Base-by-base conservation (phyloP, 2,888 invertebrate genomes). In the Megaustenia siamemsis region DNA sequence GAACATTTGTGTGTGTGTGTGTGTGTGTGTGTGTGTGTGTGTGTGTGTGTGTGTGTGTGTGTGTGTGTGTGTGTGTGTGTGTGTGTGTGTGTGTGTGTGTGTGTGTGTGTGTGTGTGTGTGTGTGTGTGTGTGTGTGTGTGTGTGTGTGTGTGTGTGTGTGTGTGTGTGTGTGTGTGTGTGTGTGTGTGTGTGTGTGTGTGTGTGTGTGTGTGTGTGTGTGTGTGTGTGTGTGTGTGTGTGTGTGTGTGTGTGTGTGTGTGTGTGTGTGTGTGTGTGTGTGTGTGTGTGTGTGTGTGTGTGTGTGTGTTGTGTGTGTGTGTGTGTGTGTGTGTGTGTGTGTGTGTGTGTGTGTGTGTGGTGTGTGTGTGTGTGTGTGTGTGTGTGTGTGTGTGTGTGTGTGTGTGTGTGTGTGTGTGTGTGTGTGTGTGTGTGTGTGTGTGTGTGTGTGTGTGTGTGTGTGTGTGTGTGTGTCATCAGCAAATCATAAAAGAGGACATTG, bases 41-140 rank as follows among this genome's bases (percentile, higher is more conserved):
- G 66, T n/a, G 66, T 28, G 66, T 60, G 63, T 12, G 79, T 43
- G 79, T 28, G 79, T 43, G 63, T 24, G 63, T 32, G 32, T 10
- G 66, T 43, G 79, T 38, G 78, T 24, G 79, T 43, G 79, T 32
- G 79, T 21, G 45, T 45, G 49, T 38, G 45, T 21, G 79, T 21
- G 66, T 10, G 79, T 45, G 45, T 45, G 45, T 6, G 79, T 12
- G 66, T 6, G 79, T 12, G 68, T n/a, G 21, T 24, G 56, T n/a
- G 40, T 24, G n/a, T 18, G 77, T 32, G n/a, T 18, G 77, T 24
- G 77, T 8, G 60, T 21, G 79, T 3, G 68, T 18, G 68, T 18
- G 35, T 45, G 79, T 21, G 68, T 24, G 66, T 24, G 38, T 35
- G 45, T 32, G 15, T 45, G 68, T 21, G 66, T 32, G 68, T 28